phyloP scores from a whole-genome alignment of 2,888 invertebrate species.

The Seira ritae region DNA sequence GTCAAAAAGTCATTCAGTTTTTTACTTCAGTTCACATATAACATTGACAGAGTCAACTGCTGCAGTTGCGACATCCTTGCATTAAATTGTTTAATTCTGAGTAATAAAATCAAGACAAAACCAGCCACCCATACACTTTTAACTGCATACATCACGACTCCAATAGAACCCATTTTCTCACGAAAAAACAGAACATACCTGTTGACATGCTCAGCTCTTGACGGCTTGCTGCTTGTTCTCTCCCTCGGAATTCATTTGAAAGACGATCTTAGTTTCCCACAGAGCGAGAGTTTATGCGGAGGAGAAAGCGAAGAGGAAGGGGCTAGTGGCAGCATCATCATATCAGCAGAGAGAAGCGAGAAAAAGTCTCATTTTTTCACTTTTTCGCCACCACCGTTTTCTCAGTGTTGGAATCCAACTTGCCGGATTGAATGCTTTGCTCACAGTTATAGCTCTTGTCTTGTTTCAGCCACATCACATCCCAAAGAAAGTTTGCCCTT shows the following conservation, averaged over 20 bases:
- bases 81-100: background rate
- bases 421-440: background rate
- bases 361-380: too few relatives aligned
- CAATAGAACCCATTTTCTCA: slow-evolving; percentile 29
- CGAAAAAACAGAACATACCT: slow-evolving; percentile 53
- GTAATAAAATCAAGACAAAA: background rate
- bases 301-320: slow-evolving; percentile 25
- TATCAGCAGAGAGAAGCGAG: background rate
- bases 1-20: too few relatives aligned
- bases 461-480: background rate
- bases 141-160: slow-evolving; percentile 1
- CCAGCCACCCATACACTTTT: background rate
- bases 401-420: background rate
- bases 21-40: too few relatives aligned
- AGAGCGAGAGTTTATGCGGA: slow-evolving; percentile 43
- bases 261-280: slow-evolving; percentile 60
- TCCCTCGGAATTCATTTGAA: slow-evolving; percentile 58
- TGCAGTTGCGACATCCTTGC: background rate
- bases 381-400: too few relatives aligned
- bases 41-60: too few relatives aligned
- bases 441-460: background rate
- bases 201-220: slow-evolving; percentile 63
- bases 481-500: background rate
- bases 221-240: slow-evolving; percentile 48
- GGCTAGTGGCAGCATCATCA: slow-evolving; percentile 24